phyloP scores from a whole-genome alignment of 30 jellyfish, hydroid and myxozoan genomes.

The Chrysaora quinquecirrha region DNA sequence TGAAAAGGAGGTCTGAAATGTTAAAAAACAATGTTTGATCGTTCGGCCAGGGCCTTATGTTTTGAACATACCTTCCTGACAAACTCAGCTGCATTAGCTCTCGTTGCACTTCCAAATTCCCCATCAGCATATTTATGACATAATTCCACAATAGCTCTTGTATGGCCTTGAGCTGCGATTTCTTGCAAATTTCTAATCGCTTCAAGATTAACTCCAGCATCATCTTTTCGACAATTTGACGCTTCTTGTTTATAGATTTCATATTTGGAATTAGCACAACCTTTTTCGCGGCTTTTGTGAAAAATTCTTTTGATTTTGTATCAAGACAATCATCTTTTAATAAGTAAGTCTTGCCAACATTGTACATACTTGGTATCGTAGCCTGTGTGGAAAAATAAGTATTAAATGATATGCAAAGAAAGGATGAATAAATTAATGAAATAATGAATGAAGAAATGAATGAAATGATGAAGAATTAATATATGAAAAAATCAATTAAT shows the following conservation, averaged over 20 bases:
- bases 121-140: constrained; percentile 43
- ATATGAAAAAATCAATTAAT: too few relatives aligned
- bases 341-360: constrained; percentile 59
- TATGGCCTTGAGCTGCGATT: constrained; percentile 67
- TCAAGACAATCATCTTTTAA: constrained; percentile 30
- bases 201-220: constrained; percentile 74
- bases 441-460: too few relatives aligned
- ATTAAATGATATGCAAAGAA: too few relatives aligned
- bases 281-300: constrained; percentile 63
- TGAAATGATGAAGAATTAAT: too few relatives aligned
- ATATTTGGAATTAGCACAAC: constrained; percentile 71
- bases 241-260: constrained; percentile 28
- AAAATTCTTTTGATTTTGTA: constrained; percentile 27
- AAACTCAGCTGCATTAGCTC: constrained; percentile 34
- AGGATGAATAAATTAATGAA: too few relatives aligned
- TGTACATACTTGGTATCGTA: constrained; percentile 46
- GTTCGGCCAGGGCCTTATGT: too few relatives aligned
- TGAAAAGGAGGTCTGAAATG: too few relatives aligned
- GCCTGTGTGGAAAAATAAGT: constrained; percentile 24
- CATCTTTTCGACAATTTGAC: constrained; percentile 18
- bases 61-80: constrained; percentile 56
- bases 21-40: too few relatives aligned
- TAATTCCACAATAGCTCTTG: constrained; percentile 50
- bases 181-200: constrained; percentile 58
- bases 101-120: constrained; percentile 13